These are phyloP conservation scores for Periphyllus acericola DNA, from an alignment of 2,888 invertebrate genomes.

Conservation along the genomic window DNA sequence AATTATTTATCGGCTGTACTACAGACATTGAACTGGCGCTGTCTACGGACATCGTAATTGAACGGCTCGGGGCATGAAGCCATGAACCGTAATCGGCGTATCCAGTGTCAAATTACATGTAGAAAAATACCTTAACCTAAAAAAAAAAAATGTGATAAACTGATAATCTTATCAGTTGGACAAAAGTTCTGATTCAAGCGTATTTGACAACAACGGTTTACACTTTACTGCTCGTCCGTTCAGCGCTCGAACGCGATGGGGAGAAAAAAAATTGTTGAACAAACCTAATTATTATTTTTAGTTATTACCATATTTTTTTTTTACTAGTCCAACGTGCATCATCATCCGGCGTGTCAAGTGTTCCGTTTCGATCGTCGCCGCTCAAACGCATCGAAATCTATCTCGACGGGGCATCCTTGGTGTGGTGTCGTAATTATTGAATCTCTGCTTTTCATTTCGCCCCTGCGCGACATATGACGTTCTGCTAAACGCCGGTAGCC, in stretches of 20 bases:
- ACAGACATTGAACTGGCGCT: no score
- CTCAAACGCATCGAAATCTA: background rate
- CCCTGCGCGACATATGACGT: background rate
- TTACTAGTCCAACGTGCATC: background rate
- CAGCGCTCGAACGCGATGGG: background rate
- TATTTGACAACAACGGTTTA: background rate
- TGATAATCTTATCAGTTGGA: constrained; percentile 29
- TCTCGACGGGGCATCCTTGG: no score
- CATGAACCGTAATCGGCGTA: no score
- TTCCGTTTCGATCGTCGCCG: background rate
- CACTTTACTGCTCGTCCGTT: background rate
- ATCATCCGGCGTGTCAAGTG: background rate
- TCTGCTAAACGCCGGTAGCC: background rate
- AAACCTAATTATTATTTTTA: background rate
- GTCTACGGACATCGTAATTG: no score
- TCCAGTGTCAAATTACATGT: constrained; percentile 22
- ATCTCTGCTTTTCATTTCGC: background rate
- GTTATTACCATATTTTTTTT: no score
- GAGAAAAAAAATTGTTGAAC: no score
- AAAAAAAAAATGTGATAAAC: no score
- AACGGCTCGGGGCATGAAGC: no score
- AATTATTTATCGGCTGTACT: no score
- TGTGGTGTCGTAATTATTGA: background rate
- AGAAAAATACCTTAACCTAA: background rate
- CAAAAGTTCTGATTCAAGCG: background rate